phyloP scores from a whole-genome alignment of 2,113 vertebrate genomes.

The Pterocles gutturalis region DNA sequence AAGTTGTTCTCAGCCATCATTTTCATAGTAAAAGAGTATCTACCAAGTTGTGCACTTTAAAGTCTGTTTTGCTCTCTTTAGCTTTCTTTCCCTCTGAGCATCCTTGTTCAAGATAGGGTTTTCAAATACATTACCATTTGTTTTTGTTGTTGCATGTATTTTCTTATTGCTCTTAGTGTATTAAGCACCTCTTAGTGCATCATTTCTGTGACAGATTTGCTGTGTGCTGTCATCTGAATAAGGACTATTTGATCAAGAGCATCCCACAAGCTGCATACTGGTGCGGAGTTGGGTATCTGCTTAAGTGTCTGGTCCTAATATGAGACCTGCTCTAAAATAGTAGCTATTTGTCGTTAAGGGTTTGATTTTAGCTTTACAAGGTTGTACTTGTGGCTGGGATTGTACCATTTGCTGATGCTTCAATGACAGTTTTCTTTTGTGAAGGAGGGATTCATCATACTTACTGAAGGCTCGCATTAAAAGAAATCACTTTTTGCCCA shows the following conservation, averaged over 20 bases:
- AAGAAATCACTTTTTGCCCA: neutral
- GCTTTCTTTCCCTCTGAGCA: neutral
- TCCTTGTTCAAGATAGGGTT: accelerated
- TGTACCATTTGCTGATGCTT: neutral
- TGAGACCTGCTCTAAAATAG: neutral
- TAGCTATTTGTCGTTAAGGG: neutral
- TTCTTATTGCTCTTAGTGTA: neutral
- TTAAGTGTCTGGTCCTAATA: neutral
- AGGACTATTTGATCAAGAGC: neutral
- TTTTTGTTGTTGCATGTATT: neutral
- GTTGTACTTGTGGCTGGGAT: neutral
- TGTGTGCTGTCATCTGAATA: neutral
- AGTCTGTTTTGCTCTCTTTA: neutral
- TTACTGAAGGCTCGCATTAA: neutral
- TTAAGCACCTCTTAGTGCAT: neutral
- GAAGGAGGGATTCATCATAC: neutral
- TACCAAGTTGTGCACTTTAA: neutral
- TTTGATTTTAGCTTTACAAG: neutral
- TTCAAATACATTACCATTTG: neutral
- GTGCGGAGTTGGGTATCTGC: neutral
- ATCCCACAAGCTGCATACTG: neutral
- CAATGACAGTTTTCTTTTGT: neutral
- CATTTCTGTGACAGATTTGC: neutral
- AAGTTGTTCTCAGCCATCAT: neutral
- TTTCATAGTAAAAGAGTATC: neutral